Conservation (phyloP, 2,113 vertebrate species). For the Argyrosomus japonicus region DNA sequence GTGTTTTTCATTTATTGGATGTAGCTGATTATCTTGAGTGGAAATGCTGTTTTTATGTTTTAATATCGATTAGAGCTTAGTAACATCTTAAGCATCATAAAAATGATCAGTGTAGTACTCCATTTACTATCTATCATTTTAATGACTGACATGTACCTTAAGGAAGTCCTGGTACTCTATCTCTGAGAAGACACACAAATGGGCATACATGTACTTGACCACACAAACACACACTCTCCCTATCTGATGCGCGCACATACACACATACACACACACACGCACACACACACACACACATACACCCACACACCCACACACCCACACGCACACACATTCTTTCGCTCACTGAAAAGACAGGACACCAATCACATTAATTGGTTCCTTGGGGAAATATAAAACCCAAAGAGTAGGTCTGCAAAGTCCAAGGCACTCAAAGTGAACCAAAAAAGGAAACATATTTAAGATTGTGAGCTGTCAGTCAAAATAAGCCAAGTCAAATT, state of each 20-base stretch:
- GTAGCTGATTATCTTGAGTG: constrained; percentile 1
- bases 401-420: constrained; percentile 55
- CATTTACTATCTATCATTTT: constrained; percentile 4
- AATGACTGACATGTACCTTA: constrained; percentile 3
- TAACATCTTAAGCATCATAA: constrained; percentile 7
- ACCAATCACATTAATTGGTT: constrained; percentile 81
- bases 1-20: not conserved
- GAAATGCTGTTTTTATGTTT: constrained; percentile 9
- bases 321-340: not conserved
- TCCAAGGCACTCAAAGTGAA: constrained; percentile 59
- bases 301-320: too few species aligned
- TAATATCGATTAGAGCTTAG: not conserved
- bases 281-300: too few species aligned
- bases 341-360: constrained; percentile 63
- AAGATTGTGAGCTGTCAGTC: constrained; percentile 42
- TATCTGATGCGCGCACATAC: constrained; percentile 4
- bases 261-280: too few species aligned
- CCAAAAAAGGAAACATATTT: constrained; percentile 54
- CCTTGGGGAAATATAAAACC: constrained; percentile 74
- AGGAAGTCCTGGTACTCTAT: not conserved
- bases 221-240: constrained; percentile 28
- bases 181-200: constrained; percentile 24
- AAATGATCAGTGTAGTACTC: not conserved
- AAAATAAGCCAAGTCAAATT: constrained; percentile 34
- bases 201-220: constrained; percentile 28